A percentile compares a stretch with the other conserved stretches of the same genome.
phyloP scores from a whole-genome alignment of 1,140 invertebrate species.

The Calosoma granatense region DNA sequence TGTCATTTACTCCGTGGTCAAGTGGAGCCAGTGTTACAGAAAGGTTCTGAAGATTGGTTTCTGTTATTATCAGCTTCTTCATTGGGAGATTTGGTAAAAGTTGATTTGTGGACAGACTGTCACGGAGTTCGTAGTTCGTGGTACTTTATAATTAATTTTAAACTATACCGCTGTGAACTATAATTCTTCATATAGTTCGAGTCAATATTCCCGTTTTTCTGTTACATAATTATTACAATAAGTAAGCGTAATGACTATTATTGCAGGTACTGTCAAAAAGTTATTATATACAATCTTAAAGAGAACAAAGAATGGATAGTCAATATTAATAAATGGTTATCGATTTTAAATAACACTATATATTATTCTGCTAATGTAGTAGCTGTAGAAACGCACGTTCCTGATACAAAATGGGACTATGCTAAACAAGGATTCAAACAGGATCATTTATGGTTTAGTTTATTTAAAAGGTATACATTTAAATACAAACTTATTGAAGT shows the following conservation, averaged over 20 bases:
- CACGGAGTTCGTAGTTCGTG: not conserved
- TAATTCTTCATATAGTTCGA: too few species aligned
- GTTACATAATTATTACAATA: too few species aligned
- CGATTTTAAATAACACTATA: not conserved
- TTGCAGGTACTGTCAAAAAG: not conserved
- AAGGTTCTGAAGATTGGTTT: not conserved
- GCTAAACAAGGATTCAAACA: not conserved
- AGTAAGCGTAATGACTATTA: not conserved
- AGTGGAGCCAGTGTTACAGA: not conserved
- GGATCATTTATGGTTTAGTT: not conserved
- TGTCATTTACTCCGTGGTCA: not conserved
- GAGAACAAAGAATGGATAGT: not conserved
- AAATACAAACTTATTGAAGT: too few species aligned
- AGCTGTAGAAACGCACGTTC: not conserved
- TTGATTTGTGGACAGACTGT: not conserved
- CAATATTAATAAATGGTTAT: not conserved
- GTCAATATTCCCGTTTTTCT: too few species aligned
- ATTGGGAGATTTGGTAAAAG: not conserved
- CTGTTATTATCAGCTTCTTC: not conserved
- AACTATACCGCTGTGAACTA: not conserved
- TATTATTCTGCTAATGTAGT: not conserved
- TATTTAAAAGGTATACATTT: not conserved
- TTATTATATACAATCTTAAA: not conserved
- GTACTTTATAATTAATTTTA: not conserved
- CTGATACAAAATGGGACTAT: constrained; percentile 1